Base-by-base conservation (phyloP, 2,888 invertebrate species). In the Catonia carolina region DNA sequence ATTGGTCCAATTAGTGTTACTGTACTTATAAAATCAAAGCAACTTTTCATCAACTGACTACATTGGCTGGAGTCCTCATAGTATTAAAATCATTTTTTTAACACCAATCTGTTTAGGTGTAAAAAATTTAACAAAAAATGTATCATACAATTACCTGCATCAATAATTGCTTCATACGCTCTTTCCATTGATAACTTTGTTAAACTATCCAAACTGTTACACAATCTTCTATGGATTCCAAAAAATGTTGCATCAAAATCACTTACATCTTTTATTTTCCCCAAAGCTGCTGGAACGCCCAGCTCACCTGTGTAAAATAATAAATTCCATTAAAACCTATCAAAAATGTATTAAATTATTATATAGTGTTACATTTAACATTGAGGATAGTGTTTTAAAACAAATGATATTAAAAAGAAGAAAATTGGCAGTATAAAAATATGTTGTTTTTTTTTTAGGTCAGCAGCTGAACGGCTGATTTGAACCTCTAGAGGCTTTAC, bases 181-280 rank as follows among this genome's bases (percentile, higher is more conserved):
- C 73, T 67, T 66, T 76, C 76, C 45, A 76, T 60, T 15, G 70
- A 64, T 23, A 73, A 62, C 57, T 75, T 70, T 45, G 74, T 73
- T 71, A 75, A 71, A 7, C 75, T 74, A 60, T 77, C 77, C 74
- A 76, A 72, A 53, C 69, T 72, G 10, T 71, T 70, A 41, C 71
- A 69, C 61, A 75, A 71, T 61, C 73, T 73, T 4, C 74, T 67
- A 67, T 75, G 74, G n/a, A 76, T 73, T 2, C 76, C 76, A 62
- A 77, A 75, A 64, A 72, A 75, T 5, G 73, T 71, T 52, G 73
- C 70, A 63, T 77, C 77, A 60, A 76, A 75, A 50, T 65, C 66
- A 48, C 72, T 64, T 10, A 66, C 67, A 1, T 67, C 65, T 2
- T 69, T 67, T n/a, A 74, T 64, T 56, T 66, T 69, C 10, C 75